phyloP scores from a whole-genome alignment of 2,888 invertebrate genomes.

The Calephelis perditalis region DNA sequence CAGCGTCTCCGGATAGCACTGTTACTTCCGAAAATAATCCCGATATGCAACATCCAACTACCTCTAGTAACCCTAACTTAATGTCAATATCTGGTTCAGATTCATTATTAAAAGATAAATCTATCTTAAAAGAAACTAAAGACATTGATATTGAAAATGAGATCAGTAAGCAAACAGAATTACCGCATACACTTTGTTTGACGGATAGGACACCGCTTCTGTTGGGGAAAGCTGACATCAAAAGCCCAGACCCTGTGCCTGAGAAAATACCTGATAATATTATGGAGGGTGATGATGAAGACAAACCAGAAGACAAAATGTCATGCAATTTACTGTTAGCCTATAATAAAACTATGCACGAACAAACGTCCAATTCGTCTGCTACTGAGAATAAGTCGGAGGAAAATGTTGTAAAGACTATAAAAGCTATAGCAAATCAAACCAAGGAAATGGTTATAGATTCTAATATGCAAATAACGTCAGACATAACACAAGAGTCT shows the following conservation, averaged over 20 bases:
- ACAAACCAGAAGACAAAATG: constrained; percentile 63
- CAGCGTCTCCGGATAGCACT: constrained; percentile 78
- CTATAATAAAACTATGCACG: constrained; percentile 50
- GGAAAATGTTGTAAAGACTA: constrained; percentile 69
- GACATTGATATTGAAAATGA: constrained; percentile 72
- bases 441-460: constrained; percentile 76
- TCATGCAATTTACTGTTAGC: constrained; percentile 52
- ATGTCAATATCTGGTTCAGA: constrained; percentile 38
- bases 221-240: constrained; percentile 67
- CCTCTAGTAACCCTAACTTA: constrained; percentile 41
- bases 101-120: constrained; percentile 41
- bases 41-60: constrained; percentile 39
- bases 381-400: constrained; percentile 44
- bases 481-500: constrained; percentile 79
- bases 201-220: constrained; percentile 61
- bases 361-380: constrained; percentile 40
- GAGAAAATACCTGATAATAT: constrained; percentile 74
- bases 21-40: constrained; percentile 46
- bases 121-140: constrained; percentile 47
- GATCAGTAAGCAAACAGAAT: constrained; percentile 71
- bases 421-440: constrained; percentile 75
- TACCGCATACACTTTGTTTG: constrained; percentile 62
- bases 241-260: constrained; percentile 69
- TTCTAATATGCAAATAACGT: constrained; percentile 75
- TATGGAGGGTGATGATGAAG: constrained; percentile 68